phyloP scores from a whole-genome alignment of 2,113 vertebrate genomes.

The Bothrops jararaca region DNA sequence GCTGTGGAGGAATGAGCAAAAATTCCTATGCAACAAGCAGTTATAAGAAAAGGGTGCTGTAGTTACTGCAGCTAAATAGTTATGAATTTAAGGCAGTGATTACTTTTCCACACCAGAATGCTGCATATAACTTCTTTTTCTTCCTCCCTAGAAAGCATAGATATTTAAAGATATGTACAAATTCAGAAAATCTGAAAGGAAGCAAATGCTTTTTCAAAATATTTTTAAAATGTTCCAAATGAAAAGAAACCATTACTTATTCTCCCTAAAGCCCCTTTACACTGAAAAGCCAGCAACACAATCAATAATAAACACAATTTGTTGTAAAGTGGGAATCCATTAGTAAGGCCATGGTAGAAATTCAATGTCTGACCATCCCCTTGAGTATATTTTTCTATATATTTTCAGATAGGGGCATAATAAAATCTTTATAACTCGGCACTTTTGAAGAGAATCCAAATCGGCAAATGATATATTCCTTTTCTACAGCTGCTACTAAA shows the following conservation, averaged over 20 bases:
- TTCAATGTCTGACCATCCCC: not conserved
- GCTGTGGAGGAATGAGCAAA: not conserved
- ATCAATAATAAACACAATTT: not conserved
- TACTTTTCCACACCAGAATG: not conserved
- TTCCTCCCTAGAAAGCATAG: not conserved
- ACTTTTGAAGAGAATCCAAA: not conserved
- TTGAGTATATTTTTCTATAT: not conserved
- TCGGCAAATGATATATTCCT: not conserved
- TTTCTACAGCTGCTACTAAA: not conserved
- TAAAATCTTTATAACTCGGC: not conserved
- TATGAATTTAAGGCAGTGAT: not conserved
- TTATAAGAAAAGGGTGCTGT: not conserved
- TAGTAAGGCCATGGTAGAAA: not conserved
- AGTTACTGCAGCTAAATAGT: not conserved
- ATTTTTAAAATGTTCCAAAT: not conserved
- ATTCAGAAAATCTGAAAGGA: not conserved
- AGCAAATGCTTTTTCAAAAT: not conserved
- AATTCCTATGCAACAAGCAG: not conserved
- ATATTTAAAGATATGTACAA: not conserved
- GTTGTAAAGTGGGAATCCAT: not conserved
- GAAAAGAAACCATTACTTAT: constrained; percentile 10
- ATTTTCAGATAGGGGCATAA: not conserved
- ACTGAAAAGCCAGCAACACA: not conserved
- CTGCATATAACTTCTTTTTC: not conserved
- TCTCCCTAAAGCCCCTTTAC: not conserved